These are phyloP conservation scores for Venustaconcha ellipsiformis DNA, from an alignment of 1,140 invertebrate species.

Conservation along the genomic window DNA sequence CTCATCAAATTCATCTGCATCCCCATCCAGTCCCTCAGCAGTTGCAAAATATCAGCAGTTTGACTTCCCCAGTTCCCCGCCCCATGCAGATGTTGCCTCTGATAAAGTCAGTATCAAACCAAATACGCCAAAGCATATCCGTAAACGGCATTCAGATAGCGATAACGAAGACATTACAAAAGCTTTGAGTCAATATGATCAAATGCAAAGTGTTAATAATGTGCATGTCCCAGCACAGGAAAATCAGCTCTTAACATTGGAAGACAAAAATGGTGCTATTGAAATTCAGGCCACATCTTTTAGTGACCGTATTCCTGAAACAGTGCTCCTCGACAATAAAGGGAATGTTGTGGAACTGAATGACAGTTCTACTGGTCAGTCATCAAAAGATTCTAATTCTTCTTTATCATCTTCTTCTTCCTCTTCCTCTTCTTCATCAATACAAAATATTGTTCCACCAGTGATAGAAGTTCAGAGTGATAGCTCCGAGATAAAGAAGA, in stretches of 20 bases:
- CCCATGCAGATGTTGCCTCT: constrained; percentile 58
- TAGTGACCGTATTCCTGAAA: constrained; percentile 43
- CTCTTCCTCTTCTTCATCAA: not conserved
- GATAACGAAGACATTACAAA: constrained; percentile 61
- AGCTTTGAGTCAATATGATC: constrained; percentile 46
- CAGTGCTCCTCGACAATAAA: constrained; percentile 46
- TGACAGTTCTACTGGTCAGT: constrained; percentile 19
- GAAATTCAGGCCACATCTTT: constrained; percentile 47
- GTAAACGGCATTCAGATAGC: constrained; percentile 61
- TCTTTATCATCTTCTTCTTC: too few species aligned
- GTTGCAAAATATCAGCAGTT: constrained; percentile 35
- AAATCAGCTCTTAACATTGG: constrained; percentile 20
- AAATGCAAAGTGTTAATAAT: constrained; percentile 42
- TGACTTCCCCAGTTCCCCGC: constrained; percentile 42
- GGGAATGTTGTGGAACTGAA: constrained; percentile 44
- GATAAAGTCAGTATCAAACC: constrained; percentile 66
- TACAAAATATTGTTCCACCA: not conserved
- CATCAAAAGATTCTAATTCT: too few species aligned
- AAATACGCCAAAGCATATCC: constrained; percentile 60
- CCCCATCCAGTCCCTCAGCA: constrained; percentile 14
- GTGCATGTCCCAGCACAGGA: constrained; percentile 34
- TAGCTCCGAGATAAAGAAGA: constrained; percentile 37
- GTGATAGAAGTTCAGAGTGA: constrained; percentile 25
- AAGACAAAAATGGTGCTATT: constrained; percentile 22
- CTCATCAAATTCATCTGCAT: constrained; percentile 26